Evolutionary conservation across 2,888 invertebrate genomes (phyloP), one percentile per base, ranked within the genome.

Genomic region (Brachyptera putata): DNA sequence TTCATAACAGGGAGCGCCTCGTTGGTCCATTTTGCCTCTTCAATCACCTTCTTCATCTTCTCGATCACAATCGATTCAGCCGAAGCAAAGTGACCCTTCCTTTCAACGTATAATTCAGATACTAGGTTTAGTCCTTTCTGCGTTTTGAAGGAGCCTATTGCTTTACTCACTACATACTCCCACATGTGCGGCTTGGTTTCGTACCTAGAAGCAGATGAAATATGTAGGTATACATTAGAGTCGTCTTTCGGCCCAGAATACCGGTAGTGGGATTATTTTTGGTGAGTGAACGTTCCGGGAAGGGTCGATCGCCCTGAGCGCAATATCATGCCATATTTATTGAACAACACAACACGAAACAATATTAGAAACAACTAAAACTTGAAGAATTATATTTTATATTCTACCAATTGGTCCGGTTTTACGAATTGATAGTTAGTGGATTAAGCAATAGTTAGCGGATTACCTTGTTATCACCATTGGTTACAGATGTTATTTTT

Each of bases 11-110:
- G 89, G 3, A 89, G 72, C 70, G 89, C 89, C 57, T 85, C 84
- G 56, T 84, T 81, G 34, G 86, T 86, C 90, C 90, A 91, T 68
- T 84, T 82, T 0, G 85, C 84, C 69, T 89, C 88, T 67, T 86
- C 86, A 66, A 84, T 80, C 43, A 89, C 88, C 64, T 85, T 87
- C 67, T 81, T 83, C 68, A 89, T 74, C 0, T 87, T 85, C 66
- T 85, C 85, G 68, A 85, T 84, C 13, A 90, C 83, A 14, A 89
- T 84, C 65, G 84, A 84, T 64, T 87, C 85, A 0, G 88, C 87
- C 3, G 84, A 84, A 0, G 85, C 87, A 65, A 89, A 87, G 67
- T 89, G 84, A 1, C 81, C 84, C 66, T 82, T 79, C 49, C 82
- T 81, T 18, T 79, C 78, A 1, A 79, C 77, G 68, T 87, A 86